Percentiles rank a stretch among this genome's conserved stretches.
These are phyloP conservation scores for Nibea albiflora DNA, from an alignment of 2,113 vertebrate genomes.

Conservation along the genomic window DNA sequence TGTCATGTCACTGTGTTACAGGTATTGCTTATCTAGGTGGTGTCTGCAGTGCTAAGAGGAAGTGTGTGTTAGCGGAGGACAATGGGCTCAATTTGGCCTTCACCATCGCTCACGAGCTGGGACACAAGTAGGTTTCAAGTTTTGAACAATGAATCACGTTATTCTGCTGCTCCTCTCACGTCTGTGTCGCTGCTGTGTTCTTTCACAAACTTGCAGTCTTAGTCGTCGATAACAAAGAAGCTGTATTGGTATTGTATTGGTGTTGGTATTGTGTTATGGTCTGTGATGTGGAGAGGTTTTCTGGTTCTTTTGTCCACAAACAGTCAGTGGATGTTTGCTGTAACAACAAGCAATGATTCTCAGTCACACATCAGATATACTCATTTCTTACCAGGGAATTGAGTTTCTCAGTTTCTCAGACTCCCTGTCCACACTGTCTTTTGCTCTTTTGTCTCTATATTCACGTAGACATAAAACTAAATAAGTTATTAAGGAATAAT, in stretches of 20 bases:
- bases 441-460: background rate
- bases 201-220: conserved; percentile 8
- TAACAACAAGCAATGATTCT: background rate
- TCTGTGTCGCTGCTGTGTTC: background rate
- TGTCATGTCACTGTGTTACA: conserved; percentile 66
- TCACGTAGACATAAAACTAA: background rate
- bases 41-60: conserved; percentile 94
- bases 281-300: conserved; percentile 4
- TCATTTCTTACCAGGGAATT: background rate
- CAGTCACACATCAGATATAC: background rate
- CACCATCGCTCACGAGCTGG: conserved; percentile 98
- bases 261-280: background rate
- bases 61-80: conserved; percentile 97
- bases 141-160: background rate
- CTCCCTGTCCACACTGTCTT: no score
- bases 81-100: conserved; percentile 98
- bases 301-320: conserved; percentile 6
- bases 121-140: conserved; percentile 93
- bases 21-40: conserved; percentile 98
- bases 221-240: background rate
- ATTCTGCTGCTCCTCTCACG: background rate
- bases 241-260: background rate
- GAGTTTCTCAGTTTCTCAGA: background rate
- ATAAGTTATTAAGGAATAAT: no score
- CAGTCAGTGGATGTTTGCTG: background rate